Base-by-base conservation (phyloP, 1,140 invertebrate genomes). In the Drosophila sproati region DNA sequence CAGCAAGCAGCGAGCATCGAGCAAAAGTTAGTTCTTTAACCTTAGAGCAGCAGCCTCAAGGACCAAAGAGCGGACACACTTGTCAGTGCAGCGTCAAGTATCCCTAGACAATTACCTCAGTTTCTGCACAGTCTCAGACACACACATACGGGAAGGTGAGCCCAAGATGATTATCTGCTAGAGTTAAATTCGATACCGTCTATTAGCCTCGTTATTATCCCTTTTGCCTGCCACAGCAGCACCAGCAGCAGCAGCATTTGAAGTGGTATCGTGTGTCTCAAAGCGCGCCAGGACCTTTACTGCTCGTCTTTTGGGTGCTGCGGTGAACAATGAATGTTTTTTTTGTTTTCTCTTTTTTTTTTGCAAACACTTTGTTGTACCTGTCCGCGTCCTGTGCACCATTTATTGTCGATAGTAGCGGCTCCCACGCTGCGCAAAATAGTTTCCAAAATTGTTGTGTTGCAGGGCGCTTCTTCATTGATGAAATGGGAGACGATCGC, bases 151-250 rank as follows among this genome's bases (percentile, higher is more conserved):
- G 51, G 66, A 72, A 57, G 35, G 59, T 20, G 67, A 31, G 34
- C n/a, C 35, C 41, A 37, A 82, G 89, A 91, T 91, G 89, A 86
- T 91, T 91, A 91, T 91, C 88, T 91, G 82, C 82, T 85, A 88
- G 89, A 91, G 89, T 86, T 86, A 86, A 91, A 91, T 91, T 91
- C 74, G 89, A 91, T 91, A 91, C 89, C 89, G 89, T 91, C 89
- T 91, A 91, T 91, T 91, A 91, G 88, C 89, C 85, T 86, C 83
- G 89, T 91, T 91, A 91, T 91, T 91, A 91, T 91, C 89, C 77
- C 77, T 82, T 82, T 77, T 77, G 64, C 41, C 69, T 45, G 66
- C 34, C 31, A 20, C 20, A 20, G 20, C 20, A 20, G 20, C 20
- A 20, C 20, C 20, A 34, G 34, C 39, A 43, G 39, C 39, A 43